Conservation (phyloP, 2,113 vertebrate genomes). For the Hipposideros armiger region DNA sequence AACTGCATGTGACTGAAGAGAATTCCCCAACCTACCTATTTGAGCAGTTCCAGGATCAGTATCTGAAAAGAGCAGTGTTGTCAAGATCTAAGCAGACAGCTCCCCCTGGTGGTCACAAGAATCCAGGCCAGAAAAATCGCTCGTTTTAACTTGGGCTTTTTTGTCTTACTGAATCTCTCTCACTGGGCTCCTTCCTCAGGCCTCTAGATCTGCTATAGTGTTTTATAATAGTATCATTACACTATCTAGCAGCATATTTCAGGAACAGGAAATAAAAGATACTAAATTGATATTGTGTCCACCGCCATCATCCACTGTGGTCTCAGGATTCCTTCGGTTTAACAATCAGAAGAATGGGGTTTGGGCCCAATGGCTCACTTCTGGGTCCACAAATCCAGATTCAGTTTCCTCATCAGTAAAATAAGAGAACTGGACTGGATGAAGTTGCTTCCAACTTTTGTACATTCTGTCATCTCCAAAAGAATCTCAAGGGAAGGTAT, state of each 20-base stretch:
- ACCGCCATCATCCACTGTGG: background rate
- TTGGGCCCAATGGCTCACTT: background rate
- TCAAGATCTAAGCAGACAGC: background rate
- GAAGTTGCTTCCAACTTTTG: background rate
- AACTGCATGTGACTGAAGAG: background rate
- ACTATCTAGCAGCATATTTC: background rate
- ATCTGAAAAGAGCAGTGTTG: background rate
- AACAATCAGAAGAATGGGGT: background rate
- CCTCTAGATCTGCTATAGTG: background rate
- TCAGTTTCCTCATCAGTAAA: background rate
- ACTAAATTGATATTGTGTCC: background rate
- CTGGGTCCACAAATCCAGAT: background rate
- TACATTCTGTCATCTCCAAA: background rate
- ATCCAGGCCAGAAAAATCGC: background rate
- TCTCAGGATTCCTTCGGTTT: background rate
- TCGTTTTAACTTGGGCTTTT: background rate
- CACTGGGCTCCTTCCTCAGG: background rate
- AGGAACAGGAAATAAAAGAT: background rate
- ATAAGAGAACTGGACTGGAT: background rate
- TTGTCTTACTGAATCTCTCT: background rate
- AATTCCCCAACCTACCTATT: background rate
- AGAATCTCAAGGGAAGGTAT: background rate
- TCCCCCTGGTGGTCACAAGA: slow-evolving; percentile 41
- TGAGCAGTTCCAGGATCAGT: background rate
- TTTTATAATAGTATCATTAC: background rate